Percentiles rank a stretch among this genome's conserved stretches.
These are phyloP conservation scores for Sinocyclocheilus rhinocerous DNA, from an alignment of 2,113 vertebrate genomes.

Conservation along the genomic window DNA sequence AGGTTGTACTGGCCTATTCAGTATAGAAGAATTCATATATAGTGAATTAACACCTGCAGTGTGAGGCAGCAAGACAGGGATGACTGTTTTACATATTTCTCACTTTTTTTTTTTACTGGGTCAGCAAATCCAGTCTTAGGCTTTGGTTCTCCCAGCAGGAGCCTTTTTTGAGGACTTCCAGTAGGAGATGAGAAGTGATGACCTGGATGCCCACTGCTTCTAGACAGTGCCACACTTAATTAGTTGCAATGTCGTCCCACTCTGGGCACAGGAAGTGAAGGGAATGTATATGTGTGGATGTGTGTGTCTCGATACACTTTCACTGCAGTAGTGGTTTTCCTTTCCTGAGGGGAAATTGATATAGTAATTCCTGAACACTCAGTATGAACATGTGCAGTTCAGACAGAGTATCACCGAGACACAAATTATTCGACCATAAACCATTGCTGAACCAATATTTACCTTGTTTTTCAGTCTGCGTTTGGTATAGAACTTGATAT, in stretches of 20 bases:
- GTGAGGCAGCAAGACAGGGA: background rate
- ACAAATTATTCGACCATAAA: background rate
- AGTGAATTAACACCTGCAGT: background rate
- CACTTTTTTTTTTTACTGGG: background rate
- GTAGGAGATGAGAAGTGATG: constrained; percentile 26
- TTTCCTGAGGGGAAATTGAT: constrained; percentile 47
- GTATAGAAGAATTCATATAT: background rate
- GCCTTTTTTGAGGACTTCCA: constrained; percentile 1
- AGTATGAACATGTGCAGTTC: constrained; percentile 11
- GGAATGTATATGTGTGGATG: constrained; percentile 14
- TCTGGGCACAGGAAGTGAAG: constrained; percentile 11
- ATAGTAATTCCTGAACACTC: constrained; percentile 38
- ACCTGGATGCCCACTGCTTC: constrained; percentile 44
- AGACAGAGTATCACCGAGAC: background rate
- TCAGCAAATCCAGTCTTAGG: background rate
- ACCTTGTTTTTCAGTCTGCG: constrained; percentile 2
- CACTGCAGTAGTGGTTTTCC: constrained; percentile 28
- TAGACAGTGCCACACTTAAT: constrained; percentile 44
- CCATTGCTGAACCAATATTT: constrained; percentile 4
- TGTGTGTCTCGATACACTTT: constrained; percentile 16
- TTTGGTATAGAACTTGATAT: background rate
- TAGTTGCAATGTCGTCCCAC: constrained; percentile 18
- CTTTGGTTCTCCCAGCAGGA: background rate
- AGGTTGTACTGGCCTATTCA: background rate
- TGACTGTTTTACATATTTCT: background rate